Evolutionary conservation across 2,888 invertebrate genomes (phyloP), one percentile per base, ranked within the genome.

Genomic region (Pyrocoelia pectoralis): DNA sequence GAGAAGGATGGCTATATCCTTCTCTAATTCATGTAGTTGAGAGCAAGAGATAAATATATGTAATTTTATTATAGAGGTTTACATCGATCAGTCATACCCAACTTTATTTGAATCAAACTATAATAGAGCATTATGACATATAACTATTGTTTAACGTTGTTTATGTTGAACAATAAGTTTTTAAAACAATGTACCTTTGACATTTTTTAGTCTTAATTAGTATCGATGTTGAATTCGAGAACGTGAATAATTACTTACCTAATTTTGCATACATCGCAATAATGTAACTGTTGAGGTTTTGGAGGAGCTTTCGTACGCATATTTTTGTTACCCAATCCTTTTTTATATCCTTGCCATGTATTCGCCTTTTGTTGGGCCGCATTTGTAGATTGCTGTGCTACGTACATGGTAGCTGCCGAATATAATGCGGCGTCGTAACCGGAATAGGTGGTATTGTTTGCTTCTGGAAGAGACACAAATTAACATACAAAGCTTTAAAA

Each of bases 251-350:
- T 18, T 1, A 56, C 12, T 14, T 33, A 33, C 33, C 33, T 33
- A 77, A 98, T 98, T 83, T 98, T 98, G 83, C 99, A 99, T 10
- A 98, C 96, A 81, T 99, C 98, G 81, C 98, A 99, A 83, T 98
- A 99, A 82, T 97, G 97, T 69, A 98, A 84, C 79, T 96, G 95
- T 79, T 95, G 95, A 24, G 95, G 93, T 76, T 95, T 94, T 13
- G 95, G 94, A 59, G 94, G 92, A 19, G 90, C 91, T 82, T 92
- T 93, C 66, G 88, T 87, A 52, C 89, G 85, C 78, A 89, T 87
- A 75, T 85, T 83, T 79, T 87, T 87, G 41, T 84, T 84, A 66
- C 87, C 87, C 56, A 85, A 82, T 69, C 87, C 84, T 64, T 88
- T 85, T 70, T 87, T 86, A 79, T 88, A 89, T 43, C 86, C 86